Evolutionary conservation across 2,797 vertebrate genomes (phyloP), one percentile per base, ranked within the genome.

Genomic region (Emys orbicularis): DNA sequence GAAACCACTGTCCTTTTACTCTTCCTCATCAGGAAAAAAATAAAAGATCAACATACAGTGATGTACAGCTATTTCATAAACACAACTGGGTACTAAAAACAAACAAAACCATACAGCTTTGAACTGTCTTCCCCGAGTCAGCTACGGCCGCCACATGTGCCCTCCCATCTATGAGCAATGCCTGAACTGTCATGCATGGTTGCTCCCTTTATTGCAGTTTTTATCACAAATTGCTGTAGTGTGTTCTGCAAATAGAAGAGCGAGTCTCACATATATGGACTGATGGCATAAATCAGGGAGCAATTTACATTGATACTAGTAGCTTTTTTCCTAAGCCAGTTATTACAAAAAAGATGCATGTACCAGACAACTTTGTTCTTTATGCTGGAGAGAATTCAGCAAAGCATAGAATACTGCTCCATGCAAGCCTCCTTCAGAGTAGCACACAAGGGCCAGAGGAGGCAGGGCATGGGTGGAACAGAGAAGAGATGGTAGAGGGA

Each of bases 161-260:
- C 56, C 87, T 93, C 93, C 77, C 88, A 94, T 74, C 29, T 93
- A 86, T 84, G 13, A 81, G 81, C 37, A 90, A 83, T 84, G 87
- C 59, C 84, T 87, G 90, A 83, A 59, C 88, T 72, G 47, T 34
- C 65, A 91, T 86, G 87, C 92, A 86, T 53, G 84, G 79, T 79
- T 94, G 68, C 84, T 81, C 94, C 82, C 83, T 90, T 90, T 83
- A 80, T 74, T 49, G 47, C 94, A 88, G 84, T 61, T 83, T 91
- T 87, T 84, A 92, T 88, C 92, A 90, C 94, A 82, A 91, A 96
- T 96, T 97, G 96, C 95, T 95, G 96, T 44, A 83, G 1, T 81
- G 74, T 93, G 85, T 91, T 85, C 87, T 56, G 79, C 88, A 92
- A 80, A 87, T 74, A 91, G 81, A 90, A 96, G 94, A 94, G 86